Evolutionary conservation across 2,113 vertebrate genomes (phyloP).

Genomic region (Ptilonorhynchus violaceus): DNA sequence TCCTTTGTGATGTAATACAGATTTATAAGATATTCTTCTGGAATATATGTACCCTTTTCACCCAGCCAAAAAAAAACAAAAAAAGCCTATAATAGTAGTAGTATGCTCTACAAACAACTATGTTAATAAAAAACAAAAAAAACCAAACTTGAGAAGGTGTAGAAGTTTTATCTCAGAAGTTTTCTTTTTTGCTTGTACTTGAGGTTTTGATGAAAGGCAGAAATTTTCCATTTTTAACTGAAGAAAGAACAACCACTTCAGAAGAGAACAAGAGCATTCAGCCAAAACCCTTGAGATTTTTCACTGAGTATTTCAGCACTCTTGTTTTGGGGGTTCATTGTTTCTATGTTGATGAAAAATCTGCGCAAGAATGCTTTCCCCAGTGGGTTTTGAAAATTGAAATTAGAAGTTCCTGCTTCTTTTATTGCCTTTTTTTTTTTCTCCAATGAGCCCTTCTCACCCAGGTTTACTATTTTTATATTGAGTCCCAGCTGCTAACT

Average conservation of each 20-base stretch:
- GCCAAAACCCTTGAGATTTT: conserved; percentile 21
- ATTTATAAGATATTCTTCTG: not conserved
- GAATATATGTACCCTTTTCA: not conserved
- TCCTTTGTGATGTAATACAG: not conserved
- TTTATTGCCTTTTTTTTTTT: conserved; percentile 31
- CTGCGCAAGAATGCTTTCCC: not conserved
- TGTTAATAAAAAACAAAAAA: not conserved
- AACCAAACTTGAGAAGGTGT: not conserved
- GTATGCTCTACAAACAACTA: not conserved
- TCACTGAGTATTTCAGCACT: not conserved
- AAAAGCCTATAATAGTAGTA: not conserved
- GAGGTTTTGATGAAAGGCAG: not conserved
- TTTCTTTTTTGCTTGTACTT: not conserved
- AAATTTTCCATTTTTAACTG: conserved; percentile 31
- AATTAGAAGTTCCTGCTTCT: conserved; percentile 19
- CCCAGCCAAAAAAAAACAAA: not conserved
- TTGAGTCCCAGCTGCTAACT: conserved; percentile 61
- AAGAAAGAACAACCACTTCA: conserved; percentile 36
- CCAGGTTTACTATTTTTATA: conserved; percentile 61
- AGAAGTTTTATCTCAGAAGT: not conserved
- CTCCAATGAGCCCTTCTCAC: conserved; percentile 1
- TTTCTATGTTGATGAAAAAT: conserved; percentile 24
- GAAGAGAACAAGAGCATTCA: not conserved
- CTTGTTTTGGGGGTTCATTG: not conserved
- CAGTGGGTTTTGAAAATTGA: conserved; percentile 9